These are phyloP conservation scores for Mesaphorura yosii DNA, from an alignment of 1,140 invertebrate species.

Conservation along the genomic window DNA sequence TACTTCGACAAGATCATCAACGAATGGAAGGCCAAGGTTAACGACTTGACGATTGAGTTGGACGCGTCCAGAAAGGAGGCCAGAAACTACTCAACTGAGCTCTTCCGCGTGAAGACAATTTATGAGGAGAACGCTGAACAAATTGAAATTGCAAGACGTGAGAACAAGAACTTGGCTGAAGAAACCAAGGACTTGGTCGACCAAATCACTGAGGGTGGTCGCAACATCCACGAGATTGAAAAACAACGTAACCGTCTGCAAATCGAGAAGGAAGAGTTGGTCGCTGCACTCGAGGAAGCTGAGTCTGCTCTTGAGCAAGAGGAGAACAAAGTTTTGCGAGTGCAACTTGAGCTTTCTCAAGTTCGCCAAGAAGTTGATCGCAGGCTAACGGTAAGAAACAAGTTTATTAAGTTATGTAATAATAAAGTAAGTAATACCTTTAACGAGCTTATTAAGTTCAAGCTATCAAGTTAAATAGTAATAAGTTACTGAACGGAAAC, in stretches of 20 bases:
- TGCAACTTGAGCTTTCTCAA: constrained; percentile 91
- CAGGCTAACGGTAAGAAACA: background rate
- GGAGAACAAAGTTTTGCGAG: constrained; percentile 91
- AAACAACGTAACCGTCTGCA: constrained; percentile 95
- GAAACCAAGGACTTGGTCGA: constrained; percentile 98
- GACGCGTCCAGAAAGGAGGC: constrained; percentile 88
- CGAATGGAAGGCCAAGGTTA: constrained; percentile 99
- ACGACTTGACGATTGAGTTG: constrained; percentile 89
- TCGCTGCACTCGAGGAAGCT: constrained; percentile 96
- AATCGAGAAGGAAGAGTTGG: constrained; percentile 97
- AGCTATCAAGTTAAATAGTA: too few species aligned
- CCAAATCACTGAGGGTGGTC: constrained; percentile 95
- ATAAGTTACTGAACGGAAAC: too few species aligned
- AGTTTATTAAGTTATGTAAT: background rate
- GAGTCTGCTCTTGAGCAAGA: constrained; percentile 97
- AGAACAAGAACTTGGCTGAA: constrained; percentile 97
- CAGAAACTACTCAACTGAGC: constrained; percentile 96
- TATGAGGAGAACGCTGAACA: constrained; percentile 96
- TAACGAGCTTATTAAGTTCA: too few species aligned
- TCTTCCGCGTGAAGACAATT: constrained; percentile 95
- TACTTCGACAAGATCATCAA: constrained; percentile 98
- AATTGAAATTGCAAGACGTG: constrained; percentile 88
- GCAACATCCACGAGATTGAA: constrained; percentile 96
- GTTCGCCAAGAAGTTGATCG: constrained; percentile 42
- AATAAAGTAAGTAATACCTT: too few species aligned